Evolutionary conservation across 2,797 vertebrate species (phyloP).

Genomic region (Prunella strophiata): DNA sequence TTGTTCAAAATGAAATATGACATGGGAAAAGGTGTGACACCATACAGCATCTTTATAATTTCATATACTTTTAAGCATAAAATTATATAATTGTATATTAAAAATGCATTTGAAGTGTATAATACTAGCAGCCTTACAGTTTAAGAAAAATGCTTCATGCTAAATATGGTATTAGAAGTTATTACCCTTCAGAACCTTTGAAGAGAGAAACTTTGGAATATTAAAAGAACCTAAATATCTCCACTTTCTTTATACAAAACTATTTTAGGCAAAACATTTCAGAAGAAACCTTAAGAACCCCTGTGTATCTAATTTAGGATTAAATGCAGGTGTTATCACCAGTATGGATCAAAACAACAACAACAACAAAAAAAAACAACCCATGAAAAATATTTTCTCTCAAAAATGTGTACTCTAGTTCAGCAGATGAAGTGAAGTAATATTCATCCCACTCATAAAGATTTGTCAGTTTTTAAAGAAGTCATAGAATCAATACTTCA

Average conservation of each 20-base stretch:
- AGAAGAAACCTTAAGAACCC: not conserved
- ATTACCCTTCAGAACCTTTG: not conserved
- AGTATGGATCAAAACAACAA: not conserved
- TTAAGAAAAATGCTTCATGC: not conserved
- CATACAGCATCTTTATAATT: not conserved
- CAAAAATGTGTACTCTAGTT: not conserved
- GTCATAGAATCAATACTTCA: not conserved
- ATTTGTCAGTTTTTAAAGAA: not conserved
- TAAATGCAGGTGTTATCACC: not conserved
- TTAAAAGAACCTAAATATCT: not conserved
- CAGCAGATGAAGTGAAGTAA: not conserved
- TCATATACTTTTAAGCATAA: not conserved
- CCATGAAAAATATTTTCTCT: not conserved
- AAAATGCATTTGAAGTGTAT: not conserved
- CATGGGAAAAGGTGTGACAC: not conserved
- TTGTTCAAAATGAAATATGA: not conserved
- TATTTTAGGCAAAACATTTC: not conserved
- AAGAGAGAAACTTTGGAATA: not conserved
- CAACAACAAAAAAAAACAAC: too few relatives aligned
- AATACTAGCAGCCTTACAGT: not conserved
- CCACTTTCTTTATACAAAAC: not conserved
- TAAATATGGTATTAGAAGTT: not conserved
- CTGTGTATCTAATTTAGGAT: not conserved
- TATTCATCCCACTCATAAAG: not conserved
- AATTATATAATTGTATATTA: not conserved